Percentiles rank a stretch among this genome's conserved stretches.
Conservation (phyloP, 2,888 invertebrate species). For the Drosophila austrosaltans region DNA sequence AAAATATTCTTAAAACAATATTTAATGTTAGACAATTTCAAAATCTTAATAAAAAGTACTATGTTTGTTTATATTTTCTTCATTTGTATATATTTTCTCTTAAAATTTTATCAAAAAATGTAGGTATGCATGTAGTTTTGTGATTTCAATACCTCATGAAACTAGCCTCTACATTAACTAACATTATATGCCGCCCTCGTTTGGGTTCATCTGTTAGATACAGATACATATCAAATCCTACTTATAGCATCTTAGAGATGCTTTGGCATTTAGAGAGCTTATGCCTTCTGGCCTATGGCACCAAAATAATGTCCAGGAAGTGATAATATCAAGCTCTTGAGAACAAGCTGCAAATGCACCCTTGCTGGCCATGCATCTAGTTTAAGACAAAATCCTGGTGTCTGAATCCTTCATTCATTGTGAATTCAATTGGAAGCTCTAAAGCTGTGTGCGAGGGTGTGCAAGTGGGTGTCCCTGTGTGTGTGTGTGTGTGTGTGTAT, state of each 20-base stretch:
- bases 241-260: slow-evolving; percentile 51
- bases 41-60: too few relatives aligned
- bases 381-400: not conserved
- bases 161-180: too few relatives aligned
- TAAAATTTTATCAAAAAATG: too few relatives aligned
- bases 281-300: slow-evolving; percentile 74
- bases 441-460: slow-evolving; percentile 39
- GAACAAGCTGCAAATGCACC: slow-evolving; percentile 43
- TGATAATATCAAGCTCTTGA: slow-evolving; percentile 69
- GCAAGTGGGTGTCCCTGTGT: slow-evolving; percentile 10
- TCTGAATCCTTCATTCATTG: slow-evolving; percentile 47
- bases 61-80: too few relatives aligned
- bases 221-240: slow-evolving; percentile 34
- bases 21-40: too few relatives aligned
- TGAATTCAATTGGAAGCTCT: slow-evolving; percentile 72
- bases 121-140: too few relatives aligned
- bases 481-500: slow-evolving; percentile 12
- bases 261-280: slow-evolving; percentile 41
- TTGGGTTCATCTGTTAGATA: slow-evolving; percentile 29
- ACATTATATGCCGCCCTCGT: not conserved
- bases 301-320: slow-evolving; percentile 77
- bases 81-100: too few relatives aligned
- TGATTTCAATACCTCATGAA: too few relatives aligned
- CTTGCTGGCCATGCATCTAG: not conserved
- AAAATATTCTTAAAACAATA: too few relatives aligned